These are phyloP conservation scores for Cryptoblepharus egeriae DNA, from an alignment of 2,797 vertebrate species.

Conservation along the genomic window DNA sequence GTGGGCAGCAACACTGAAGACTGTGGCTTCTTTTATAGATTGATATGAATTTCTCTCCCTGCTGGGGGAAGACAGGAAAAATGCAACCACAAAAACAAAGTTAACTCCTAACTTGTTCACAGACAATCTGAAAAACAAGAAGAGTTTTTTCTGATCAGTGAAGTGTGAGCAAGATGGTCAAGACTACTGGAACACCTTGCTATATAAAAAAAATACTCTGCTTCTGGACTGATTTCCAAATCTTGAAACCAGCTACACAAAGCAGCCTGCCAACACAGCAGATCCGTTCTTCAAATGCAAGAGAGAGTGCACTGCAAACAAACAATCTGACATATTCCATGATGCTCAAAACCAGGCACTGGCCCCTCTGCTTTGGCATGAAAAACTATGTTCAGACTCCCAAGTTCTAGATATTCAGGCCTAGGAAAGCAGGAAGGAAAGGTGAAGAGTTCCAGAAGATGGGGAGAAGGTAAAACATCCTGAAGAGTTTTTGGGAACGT, in stretches of 20 bases:
- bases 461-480: constrained; percentile 54
- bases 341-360: constrained; percentile 50
- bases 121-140: constrained; percentile 44
- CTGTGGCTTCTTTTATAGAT: constrained; percentile 27
- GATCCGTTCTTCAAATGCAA: constrained; percentile 55
- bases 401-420: constrained; percentile 62
- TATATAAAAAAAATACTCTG: constrained; percentile 34
- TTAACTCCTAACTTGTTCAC: constrained; percentile 16
- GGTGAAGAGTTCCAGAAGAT: constrained; percentile 63
- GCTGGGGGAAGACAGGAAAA: neutral
- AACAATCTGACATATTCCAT: constrained; percentile 35
- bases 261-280: constrained; percentile 45
- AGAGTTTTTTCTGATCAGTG: constrained; percentile 40
- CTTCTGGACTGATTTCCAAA: constrained; percentile 33
- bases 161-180: constrained; percentile 9
- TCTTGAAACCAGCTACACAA: constrained; percentile 51
- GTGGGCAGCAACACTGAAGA: constrained; percentile 10
- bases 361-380: constrained; percentile 55
- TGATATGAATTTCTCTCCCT: constrained; percentile 43
- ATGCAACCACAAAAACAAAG: constrained; percentile 17
- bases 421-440: constrained; percentile 70
- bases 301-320: constrained; percentile 49
- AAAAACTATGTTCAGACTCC: constrained; percentile 67
- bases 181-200: constrained; percentile 30
- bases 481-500: constrained; percentile 62